Evolutionary conservation across 2,888 invertebrate genomes (phyloP).

Genomic region (Autographa gamma): DNA sequence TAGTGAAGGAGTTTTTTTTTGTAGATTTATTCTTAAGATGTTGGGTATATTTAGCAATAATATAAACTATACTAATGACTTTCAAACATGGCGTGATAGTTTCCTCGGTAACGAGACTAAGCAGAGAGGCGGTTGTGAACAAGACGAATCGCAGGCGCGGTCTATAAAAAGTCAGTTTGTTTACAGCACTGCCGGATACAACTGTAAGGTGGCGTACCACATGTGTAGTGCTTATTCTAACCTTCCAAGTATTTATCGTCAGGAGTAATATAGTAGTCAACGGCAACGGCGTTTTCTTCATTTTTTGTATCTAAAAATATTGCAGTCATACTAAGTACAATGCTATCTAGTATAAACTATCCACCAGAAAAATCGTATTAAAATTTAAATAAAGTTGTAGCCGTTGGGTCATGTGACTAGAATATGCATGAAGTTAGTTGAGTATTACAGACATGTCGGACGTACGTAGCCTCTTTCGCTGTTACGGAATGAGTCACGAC

Average conservation of each 20-base stretch:
- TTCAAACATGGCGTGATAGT: constrained; percentile 62
- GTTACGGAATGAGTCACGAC: constrained; percentile 73
- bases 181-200: constrained; percentile 82
- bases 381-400: constrained; percentile 61
- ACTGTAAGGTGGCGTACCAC: constrained; percentile 75
- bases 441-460: constrained; percentile 70
- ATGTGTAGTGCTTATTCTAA: constrained; percentile 78
- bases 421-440: constrained; percentile 70
- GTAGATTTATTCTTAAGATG: constrained; percentile 27
- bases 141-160: constrained; percentile 80
- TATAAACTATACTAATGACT: constrained; percentile 60
- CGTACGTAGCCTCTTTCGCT: constrained; percentile 61
- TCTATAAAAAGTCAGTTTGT: constrained; percentile 86
- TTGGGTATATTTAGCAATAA: constrained; percentile 46
- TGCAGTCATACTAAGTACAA: neutral
- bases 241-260: constrained; percentile 55
- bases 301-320: neutral
- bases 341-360: constrained; percentile 29
- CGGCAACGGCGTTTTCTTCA: neutral
- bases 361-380: constrained; percentile 44
- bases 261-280: constrained; percentile 24
- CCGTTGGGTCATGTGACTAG: constrained; percentile 62
- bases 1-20: constrained; percentile 25
- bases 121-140: constrained; percentile 64
- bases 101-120: constrained; percentile 68